phyloP scores from a whole-genome alignment of 1,140 invertebrate genomes.

The Drosophila sp. region DNA sequence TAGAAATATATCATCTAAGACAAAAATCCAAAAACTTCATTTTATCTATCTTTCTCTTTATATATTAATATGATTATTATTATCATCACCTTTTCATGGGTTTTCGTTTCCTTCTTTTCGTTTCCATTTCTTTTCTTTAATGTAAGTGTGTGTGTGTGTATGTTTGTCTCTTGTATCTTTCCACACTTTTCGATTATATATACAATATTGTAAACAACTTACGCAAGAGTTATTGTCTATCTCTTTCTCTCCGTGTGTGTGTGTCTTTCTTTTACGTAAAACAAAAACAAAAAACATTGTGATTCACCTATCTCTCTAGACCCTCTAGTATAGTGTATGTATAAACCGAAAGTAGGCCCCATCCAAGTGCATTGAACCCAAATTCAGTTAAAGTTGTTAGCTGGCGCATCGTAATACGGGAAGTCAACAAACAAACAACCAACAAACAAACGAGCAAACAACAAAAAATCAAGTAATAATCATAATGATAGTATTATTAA shows the following conservation, averaged over 20 bases:
- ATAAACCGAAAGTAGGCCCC: constrained; percentile 64
- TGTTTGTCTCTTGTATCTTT: constrained; percentile 38
- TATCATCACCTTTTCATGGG: constrained; percentile 11
- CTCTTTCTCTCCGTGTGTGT: not conserved
- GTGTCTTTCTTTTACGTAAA: constrained; percentile 66
- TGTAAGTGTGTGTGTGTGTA: constrained; percentile 26
- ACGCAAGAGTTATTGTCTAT: constrained; percentile 54
- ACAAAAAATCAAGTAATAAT: constrained; percentile 12
- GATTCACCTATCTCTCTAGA: constrained; percentile 51
- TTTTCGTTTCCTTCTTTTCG: constrained; percentile 22
- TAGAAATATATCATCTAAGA: too few species aligned
- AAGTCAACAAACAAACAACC: constrained; percentile 11
- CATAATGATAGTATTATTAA: constrained; percentile 20
- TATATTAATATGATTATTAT: constrained; percentile 43
- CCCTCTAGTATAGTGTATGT: not conserved
- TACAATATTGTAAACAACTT: constrained; percentile 70
- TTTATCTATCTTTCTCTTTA: constrained; percentile 10
- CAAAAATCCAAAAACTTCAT: too few species aligned
- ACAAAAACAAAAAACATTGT: constrained; percentile 34
- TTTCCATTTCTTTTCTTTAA: constrained; percentile 35
- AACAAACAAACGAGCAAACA: constrained; percentile 9
- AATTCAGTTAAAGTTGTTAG: constrained; percentile 15
- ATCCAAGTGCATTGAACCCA: constrained; percentile 23
- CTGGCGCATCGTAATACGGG: constrained; percentile 27
- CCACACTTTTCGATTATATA: constrained; percentile 54